Evolutionary conservation across 1,140 invertebrate species (phyloP).

Genomic region (Drosophila serrata): DNA sequence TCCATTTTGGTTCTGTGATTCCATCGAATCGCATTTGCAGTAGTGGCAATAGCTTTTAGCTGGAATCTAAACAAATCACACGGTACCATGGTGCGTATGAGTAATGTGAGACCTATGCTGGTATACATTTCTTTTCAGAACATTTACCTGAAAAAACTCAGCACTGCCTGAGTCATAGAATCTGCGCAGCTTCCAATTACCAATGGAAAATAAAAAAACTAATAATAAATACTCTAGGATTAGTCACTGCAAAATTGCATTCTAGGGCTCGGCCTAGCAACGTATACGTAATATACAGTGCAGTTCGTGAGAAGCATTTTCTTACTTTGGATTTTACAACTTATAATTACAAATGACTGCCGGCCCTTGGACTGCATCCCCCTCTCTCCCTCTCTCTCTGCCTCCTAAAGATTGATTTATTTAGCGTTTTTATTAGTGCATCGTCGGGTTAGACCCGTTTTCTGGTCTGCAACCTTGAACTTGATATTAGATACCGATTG

Average conservation of each 20-base stretch:
- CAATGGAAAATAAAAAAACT: conserved; percentile 18
- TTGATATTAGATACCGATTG: conserved; percentile 80
- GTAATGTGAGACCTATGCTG: conserved; percentile 62
- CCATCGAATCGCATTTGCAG: conserved; percentile 29
- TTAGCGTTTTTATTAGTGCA: conserved; percentile 71
- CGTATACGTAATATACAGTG: conserved; percentile 62
- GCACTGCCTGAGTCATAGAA: conserved; percentile 48
- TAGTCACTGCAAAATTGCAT: conserved; percentile 59
- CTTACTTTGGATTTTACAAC: conserved; percentile 42
- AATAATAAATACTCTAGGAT: conserved; percentile 27
- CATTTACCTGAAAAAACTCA: conserved; percentile 34
- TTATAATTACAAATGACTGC: conserved; percentile 57
- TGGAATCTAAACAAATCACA: conserved; percentile 36
- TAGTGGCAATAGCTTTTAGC: conserved; percentile 42
- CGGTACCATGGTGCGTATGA: conserved; percentile 64
- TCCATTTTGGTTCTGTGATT: conserved; percentile 5
- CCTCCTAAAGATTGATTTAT: conserved; percentile 48
- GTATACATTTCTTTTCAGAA: conserved; percentile 57
- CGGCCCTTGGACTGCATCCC: conserved; percentile 8
- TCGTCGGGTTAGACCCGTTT: conserved; percentile 67
- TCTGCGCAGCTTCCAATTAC: conserved; percentile 81
- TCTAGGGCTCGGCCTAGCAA: conserved; percentile 44
- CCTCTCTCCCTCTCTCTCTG: neutral
- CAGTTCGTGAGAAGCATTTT: conserved; percentile 61
- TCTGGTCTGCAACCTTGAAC: conserved; percentile 72